Evolutionary conservation across 1,140 invertebrate species (phyloP), one percentile per base, ranked within the genome.

Genomic region (Drosophila nasuta): DNA sequence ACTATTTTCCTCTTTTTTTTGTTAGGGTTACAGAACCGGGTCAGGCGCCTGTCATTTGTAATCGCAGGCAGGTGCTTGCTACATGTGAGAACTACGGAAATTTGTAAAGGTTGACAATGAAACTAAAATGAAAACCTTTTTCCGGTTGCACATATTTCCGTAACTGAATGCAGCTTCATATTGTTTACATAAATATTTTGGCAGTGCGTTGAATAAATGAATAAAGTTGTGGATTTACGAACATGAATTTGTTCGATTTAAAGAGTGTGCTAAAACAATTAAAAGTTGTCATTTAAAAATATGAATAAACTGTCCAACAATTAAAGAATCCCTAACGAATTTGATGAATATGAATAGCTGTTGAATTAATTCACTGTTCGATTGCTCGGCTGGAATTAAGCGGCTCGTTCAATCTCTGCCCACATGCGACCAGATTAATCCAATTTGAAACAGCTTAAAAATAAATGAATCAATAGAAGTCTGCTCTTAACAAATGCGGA

Each of bases 371-470:
- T 58, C 28, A 1, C n/a, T 35, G 5, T 52, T 45, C 41, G 10
- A 64, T 52, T 41, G 43, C 6, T 10, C 0, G 20, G 4, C 51
- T n/a, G n/a, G 71, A 45, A 57, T 49, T 43, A 59, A 33, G 48
- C 74, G 63, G 63, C 60, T 78, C 8, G 15, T 56, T 38, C 66
- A 68, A 74, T 56, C 54, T 72, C 30, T 77, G 58, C 75, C 82
- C 58, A 82, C 82, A 79, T 76, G 52, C 59, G 48, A 79, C 79
- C 70, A 71, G 79, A 82, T 87, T 69, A 76, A 86, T 79, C 82
- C 65, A 64, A 87, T 79, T 87, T 76, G 35, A 48, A 87, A 74
- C 52, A 65, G 65, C 54, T 62, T 70, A 38, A 41, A 43, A 51
- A 41, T 62, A 45, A 45, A 70, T 67, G 49, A 58, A 45, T 49